A percentile compares a stretch with the other conserved stretches of the same genome.
phyloP scores from a whole-genome alignment of 1,140 invertebrate genomes.

The Littorina saxatilis region DNA sequence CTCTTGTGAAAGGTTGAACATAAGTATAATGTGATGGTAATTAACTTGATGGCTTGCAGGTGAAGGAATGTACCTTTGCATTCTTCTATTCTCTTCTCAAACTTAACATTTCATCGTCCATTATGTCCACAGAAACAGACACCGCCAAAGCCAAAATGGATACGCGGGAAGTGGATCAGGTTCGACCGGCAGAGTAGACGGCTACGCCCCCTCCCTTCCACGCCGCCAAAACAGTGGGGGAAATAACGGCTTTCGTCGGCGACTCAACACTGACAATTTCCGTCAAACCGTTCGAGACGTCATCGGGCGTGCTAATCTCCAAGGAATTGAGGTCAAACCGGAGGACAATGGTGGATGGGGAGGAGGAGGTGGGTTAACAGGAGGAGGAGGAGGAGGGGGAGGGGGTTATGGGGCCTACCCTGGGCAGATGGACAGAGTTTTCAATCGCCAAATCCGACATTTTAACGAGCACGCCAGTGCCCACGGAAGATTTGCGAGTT shows the following conservation, averaged over 20 bases:
- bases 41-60: no score
- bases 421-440: neutral
- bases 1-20: no score
- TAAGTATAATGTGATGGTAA: no score
- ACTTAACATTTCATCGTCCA: no score
- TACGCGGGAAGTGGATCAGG: no score
- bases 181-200: neutral
- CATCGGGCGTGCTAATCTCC: neutral
- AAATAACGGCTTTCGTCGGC: neutral
- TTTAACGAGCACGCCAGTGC: no score
- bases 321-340: neutral
- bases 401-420: no score
- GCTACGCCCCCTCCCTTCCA: neutral
- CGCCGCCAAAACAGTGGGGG: neutral
- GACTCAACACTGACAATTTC: neutral
- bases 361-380: neutral
- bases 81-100: no score
- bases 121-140: no score
- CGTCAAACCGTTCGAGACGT: slow-evolving; percentile 2
- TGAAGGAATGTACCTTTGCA: no score
- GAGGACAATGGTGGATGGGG: neutral
- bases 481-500: no score
- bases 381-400: neutral
- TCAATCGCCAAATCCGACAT: neutral
- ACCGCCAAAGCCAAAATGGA: no score